phyloP scores from a whole-genome alignment of 1,140 invertebrate species.

The Ips nitidus region DNA sequence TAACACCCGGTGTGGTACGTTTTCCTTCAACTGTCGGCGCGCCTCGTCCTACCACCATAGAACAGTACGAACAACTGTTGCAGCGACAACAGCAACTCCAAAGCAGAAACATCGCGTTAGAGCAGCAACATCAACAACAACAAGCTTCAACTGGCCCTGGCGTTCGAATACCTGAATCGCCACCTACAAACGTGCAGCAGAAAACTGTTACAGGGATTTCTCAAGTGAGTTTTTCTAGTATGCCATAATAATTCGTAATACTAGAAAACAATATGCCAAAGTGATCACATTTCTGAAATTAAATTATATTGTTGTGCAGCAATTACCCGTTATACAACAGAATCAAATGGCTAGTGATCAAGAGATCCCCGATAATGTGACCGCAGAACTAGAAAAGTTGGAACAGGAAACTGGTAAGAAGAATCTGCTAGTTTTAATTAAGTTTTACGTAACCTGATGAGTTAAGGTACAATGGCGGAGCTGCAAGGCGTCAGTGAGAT shows the following conservation, averaged over 20 bases:
- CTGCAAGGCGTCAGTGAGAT: slow-evolving; percentile 75
- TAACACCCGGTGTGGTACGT: slow-evolving; percentile 29
- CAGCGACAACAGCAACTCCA: slow-evolving; percentile 40
- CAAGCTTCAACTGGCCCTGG: not conserved
- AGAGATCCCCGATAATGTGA: slow-evolving; percentile 79
- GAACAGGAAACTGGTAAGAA: slow-evolving; percentile 61
- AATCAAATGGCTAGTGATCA: slow-evolving; percentile 44
- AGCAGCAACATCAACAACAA: not conserved
- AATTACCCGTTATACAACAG: not conserved
- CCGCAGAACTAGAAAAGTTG: slow-evolving; percentile 74
- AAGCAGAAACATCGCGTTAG: slow-evolving; percentile 28
- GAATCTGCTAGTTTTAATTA: slow-evolving; percentile 1
- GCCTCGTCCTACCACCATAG: slow-evolving; percentile 39
- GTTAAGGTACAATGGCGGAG: slow-evolving; percentile 63
- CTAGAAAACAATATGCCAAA: no score
- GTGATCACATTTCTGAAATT: no score
- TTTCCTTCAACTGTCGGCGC: slow-evolving; percentile 30
- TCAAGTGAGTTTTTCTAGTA: slow-evolving; percentile 3
- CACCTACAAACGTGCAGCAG: not conserved
- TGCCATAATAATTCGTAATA: not conserved
- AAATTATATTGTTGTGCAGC: not conserved
- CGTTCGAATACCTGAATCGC: slow-evolving; percentile 14
- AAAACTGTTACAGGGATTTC: not conserved
- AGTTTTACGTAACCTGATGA: slow-evolving; percentile 38
- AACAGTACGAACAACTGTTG: slow-evolving; percentile 46